These are phyloP conservation scores for Zophobas atratus DNA, from an alignment of 1,140 invertebrate species.

Conservation along the genomic window DNA sequence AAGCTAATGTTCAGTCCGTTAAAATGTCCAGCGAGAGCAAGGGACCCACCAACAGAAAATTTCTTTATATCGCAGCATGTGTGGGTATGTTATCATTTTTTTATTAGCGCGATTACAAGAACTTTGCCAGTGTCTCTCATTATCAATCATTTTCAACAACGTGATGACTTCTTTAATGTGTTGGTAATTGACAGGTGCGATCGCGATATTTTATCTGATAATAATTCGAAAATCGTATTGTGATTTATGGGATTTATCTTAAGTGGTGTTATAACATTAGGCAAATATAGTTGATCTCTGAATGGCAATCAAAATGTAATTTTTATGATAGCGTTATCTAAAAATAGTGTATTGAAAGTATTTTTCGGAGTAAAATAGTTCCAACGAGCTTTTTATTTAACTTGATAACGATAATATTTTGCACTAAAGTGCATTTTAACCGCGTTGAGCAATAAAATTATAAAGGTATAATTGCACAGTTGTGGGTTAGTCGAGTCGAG, in stretches of 20 bases:
- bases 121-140: background rate
- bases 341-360: no score
- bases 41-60: constrained; percentile 45
- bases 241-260: constrained; percentile 1
- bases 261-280: background rate
- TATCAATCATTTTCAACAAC: background rate
- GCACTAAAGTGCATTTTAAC: no score
- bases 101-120: background rate
- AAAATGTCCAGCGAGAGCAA: constrained; percentile 32
- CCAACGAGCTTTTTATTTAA: no score
- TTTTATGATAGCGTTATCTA: background rate
- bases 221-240: background rate
- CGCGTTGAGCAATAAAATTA: no score
- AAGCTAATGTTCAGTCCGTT: constrained; percentile 18
- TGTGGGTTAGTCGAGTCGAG: no score
- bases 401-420: no score
- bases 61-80: constrained; percentile 58
- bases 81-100: constrained; percentile 50
- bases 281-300: background rate
- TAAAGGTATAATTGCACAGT: no score
- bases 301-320: constrained; percentile 4
- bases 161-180: background rate
- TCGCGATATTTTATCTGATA: constrained; percentile 14
- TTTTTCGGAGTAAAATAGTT: no score
- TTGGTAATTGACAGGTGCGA: background rate